Evolutionary conservation across 2,888 invertebrate genomes (phyloP).

Genomic region (Cheilosia grossa): DNA sequence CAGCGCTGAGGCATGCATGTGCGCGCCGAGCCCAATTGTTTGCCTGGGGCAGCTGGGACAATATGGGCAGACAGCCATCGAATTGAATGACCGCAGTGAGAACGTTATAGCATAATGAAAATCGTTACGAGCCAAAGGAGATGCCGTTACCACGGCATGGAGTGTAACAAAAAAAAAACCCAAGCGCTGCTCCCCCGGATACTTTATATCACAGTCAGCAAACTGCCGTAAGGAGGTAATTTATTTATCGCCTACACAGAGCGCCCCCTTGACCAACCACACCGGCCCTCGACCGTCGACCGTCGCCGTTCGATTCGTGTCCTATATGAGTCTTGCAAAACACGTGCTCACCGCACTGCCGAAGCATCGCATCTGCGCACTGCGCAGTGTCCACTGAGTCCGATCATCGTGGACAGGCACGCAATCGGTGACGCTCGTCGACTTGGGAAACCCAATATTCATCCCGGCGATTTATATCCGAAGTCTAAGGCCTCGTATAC

Average conservation of each 20-base stretch:
- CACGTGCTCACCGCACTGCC: conserved; percentile 37
- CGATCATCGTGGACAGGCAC: conserved; percentile 46
- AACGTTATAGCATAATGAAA: conserved; percentile 73
- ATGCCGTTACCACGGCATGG: conserved; percentile 59
- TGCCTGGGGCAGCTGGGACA: conserved; percentile 65
- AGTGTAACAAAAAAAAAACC: background rate
- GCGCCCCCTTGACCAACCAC: conserved; percentile 37
- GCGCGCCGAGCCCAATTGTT: conserved; percentile 62
- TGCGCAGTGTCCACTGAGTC: conserved; percentile 4
- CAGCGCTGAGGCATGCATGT: conserved; percentile 26
- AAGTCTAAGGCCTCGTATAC: conserved; percentile 31
- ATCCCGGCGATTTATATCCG: conserved; percentile 49
- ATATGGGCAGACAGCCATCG: conserved; percentile 64
- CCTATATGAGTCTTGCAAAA: conserved; percentile 38
- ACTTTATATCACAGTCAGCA: conserved; percentile 61
- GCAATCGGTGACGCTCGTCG: conserved; percentile 48
- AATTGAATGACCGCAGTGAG: conserved; percentile 67
- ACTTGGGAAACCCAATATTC: conserved; percentile 64
- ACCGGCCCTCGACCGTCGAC: background rate
- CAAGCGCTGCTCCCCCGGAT: conserved; percentile 14
- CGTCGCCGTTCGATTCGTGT: conserved; percentile 15
- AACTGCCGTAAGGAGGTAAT: conserved; percentile 66
- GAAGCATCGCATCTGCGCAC: conserved; percentile 12
- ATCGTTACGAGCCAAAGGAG: conserved; percentile 62
- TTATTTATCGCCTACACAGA: conserved; percentile 73